Evolutionary conservation across 2,888 invertebrate species (phyloP).

Genomic region (Drosophila nr. fundita): DNA sequence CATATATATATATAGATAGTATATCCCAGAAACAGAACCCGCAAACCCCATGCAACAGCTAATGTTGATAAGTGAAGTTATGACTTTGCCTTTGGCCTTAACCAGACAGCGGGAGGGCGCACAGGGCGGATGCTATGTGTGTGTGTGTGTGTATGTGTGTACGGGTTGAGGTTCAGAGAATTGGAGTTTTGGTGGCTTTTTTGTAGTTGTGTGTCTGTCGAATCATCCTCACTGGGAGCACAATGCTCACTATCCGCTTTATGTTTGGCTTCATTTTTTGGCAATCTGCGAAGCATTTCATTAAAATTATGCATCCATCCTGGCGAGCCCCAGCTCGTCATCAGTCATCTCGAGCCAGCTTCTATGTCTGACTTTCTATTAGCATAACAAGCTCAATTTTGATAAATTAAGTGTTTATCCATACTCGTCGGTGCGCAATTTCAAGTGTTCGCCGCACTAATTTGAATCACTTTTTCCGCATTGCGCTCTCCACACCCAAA

Average conservation of each 20-base stretch:
- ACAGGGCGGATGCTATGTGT: background rate
- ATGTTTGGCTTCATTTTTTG: constrained; percentile 46
- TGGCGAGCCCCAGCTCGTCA: background rate
- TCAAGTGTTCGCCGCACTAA: constrained; percentile 60
- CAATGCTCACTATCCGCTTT: constrained; percentile 23
- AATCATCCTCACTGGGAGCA: constrained; percentile 22
- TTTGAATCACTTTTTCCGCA: constrained; percentile 60
- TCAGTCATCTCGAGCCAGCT: background rate
- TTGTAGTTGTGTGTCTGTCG: constrained; percentile 34
- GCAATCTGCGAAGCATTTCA: constrained; percentile 52
- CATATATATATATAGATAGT: constrained; percentile 62
- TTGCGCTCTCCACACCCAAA: background rate
- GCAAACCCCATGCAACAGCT: constrained; percentile 62
- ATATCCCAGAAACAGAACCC: constrained; percentile 64
- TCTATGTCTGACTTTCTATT: constrained; percentile 70
- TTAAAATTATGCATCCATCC: constrained; percentile 54
- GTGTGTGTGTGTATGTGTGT: background rate
- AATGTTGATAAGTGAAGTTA: constrained; percentile 83
- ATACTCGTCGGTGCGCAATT: constrained; percentile 48
- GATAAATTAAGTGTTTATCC: constrained; percentile 84
- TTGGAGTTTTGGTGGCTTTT: constrained; percentile 14
- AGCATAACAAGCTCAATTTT: constrained; percentile 81
- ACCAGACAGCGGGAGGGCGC: constrained; percentile 52
- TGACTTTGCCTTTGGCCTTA: constrained; percentile 73
- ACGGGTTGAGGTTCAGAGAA: background rate